Conservation (phyloP, 1,140 invertebrate genomes). For the Papilio dardanus region DNA sequence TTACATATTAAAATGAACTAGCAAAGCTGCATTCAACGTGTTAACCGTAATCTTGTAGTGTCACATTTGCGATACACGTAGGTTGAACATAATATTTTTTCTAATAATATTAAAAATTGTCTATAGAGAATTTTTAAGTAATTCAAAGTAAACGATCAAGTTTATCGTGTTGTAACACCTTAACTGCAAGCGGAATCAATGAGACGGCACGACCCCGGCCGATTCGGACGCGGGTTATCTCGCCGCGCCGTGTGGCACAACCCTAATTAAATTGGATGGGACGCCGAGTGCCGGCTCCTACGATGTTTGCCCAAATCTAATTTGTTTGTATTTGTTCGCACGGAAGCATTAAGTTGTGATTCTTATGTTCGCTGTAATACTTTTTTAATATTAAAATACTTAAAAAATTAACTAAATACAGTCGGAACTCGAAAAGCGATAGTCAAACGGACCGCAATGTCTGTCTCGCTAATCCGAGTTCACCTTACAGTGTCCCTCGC, state of each 20-base stretch:
- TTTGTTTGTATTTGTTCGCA: conserved; percentile 39
- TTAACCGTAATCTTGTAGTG: no score
- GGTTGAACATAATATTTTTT: not conserved
- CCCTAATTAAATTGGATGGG: conserved; percentile 54
- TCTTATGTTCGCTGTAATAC: not conserved
- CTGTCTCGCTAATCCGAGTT: no score
- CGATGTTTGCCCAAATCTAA: conserved; percentile 40
- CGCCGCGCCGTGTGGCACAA: conserved; percentile 36
- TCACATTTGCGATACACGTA: no score
- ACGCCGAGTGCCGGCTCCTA: conserved; percentile 1
- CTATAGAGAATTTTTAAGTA: not conserved
- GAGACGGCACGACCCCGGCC: conserved; percentile 18
- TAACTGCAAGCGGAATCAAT: conserved; percentile 40
- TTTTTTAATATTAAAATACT: not conserved
- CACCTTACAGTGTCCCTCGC: no score
- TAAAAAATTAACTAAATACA: no score
- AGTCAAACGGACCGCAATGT: no score
- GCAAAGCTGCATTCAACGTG: no score
- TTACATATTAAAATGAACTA: no score
- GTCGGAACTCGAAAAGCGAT: no score
- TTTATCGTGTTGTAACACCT: conserved; percentile 37
- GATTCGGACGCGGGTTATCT: conserved; percentile 34
- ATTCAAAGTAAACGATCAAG: conserved; percentile 24
- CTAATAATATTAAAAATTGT: not conserved
- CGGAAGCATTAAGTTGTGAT: conserved; percentile 18